These are phyloP conservation scores for Dorcus parallelipipedus DNA, from an alignment of 2,888 invertebrate species.

Conservation along the genomic window DNA sequence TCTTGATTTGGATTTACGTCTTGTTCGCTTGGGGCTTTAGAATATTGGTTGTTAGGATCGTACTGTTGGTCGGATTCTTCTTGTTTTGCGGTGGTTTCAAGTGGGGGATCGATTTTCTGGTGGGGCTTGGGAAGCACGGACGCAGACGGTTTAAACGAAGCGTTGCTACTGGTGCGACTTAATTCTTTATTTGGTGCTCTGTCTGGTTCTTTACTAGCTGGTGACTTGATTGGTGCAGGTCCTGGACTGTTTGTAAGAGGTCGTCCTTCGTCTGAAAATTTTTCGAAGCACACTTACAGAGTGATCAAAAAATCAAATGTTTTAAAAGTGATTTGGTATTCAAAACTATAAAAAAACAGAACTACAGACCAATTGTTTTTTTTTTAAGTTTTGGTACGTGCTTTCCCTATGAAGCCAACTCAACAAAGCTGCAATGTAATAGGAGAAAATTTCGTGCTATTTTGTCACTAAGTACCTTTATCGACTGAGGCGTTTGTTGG, in stretches of 20 bases:
- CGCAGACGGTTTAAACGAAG: slow-evolving; percentile 24
- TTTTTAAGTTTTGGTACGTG: not conserved
- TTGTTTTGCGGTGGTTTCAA: slow-evolving; percentile 1
- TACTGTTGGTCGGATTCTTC: slow-evolving; percentile 8
- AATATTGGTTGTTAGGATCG: not conserved
- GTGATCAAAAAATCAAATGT: not conserved
- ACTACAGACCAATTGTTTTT: not conserved
- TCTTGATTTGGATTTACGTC: not conserved
- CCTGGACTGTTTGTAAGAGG: slow-evolving; percentile 28
- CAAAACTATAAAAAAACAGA: not conserved
- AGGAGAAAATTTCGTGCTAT: not conserved
- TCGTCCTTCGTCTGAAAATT: slow-evolving; percentile 7
- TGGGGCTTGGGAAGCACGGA: slow-evolving; percentile 14
- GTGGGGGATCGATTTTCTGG: slow-evolving; percentile 18
- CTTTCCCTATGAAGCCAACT: not conserved
- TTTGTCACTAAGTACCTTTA: slow-evolving; percentile 33
- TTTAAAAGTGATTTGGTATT: not conserved
- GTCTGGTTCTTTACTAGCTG: slow-evolving; percentile 24
- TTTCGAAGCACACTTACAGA: not conserved
- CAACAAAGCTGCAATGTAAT: too few species aligned
- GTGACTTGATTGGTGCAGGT: slow-evolving; percentile 31
- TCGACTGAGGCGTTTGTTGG: slow-evolving; percentile 33
- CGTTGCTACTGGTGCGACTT: slow-evolving; percentile 32
- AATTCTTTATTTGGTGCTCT: slow-evolving; percentile 23
- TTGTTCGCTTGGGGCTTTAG: not conserved